phyloP scores from a whole-genome alignment of 2,888 invertebrate species.

The Cheilosia pagana region DNA sequence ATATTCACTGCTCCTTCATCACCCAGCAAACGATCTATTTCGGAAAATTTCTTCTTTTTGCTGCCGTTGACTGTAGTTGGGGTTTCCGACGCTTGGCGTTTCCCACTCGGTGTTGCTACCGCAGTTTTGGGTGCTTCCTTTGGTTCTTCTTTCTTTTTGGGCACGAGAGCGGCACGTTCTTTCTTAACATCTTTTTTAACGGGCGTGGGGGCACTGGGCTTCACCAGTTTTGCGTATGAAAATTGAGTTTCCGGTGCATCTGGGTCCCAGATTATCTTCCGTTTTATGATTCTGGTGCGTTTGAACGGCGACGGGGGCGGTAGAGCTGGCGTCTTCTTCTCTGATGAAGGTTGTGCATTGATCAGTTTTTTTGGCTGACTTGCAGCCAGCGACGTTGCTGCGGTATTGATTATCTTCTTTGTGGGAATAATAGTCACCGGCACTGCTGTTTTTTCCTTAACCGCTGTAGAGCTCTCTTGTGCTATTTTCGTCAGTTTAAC shows the following conservation, averaged over 20 bases:
- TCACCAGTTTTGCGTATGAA: constrained; percentile 83
- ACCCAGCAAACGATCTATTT: constrained; percentile 90
- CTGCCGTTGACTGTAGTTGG: constrained; percentile 72
- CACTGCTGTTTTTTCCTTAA: constrained; percentile 27
- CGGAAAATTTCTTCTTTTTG: constrained; percentile 86
- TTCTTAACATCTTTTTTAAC: constrained; percentile 75
- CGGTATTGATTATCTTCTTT: constrained; percentile 31
- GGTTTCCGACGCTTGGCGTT: constrained; percentile 30
- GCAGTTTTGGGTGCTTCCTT: not conserved
- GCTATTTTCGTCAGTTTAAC: constrained; percentile 8
- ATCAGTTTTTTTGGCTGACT: constrained; percentile 44
- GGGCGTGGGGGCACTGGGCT: constrained; percentile 58
- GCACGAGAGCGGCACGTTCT: constrained; percentile 76
- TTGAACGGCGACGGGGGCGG: constrained; percentile 77
- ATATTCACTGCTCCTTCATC: constrained; percentile 95
- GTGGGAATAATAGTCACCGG: not conserved
- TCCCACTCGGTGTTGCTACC: constrained; percentile 34
- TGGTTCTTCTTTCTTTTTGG: constrained; percentile 76
- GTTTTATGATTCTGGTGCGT: constrained; percentile 86
- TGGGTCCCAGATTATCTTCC: constrained; percentile 90
- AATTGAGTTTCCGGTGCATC: constrained; percentile 83
- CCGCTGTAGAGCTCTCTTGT: constrained; percentile 8
- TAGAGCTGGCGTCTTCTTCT: constrained; percentile 40
- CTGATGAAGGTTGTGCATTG: constrained; percentile 44
- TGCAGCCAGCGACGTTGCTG: not conserved